Percentiles rank a stretch among this genome's conserved stretches.
These are phyloP conservation scores for Isaurus tuberculatus DNA, from an alignment of 92 coral and sea anemone genomes.

Conservation along the genomic window DNA sequence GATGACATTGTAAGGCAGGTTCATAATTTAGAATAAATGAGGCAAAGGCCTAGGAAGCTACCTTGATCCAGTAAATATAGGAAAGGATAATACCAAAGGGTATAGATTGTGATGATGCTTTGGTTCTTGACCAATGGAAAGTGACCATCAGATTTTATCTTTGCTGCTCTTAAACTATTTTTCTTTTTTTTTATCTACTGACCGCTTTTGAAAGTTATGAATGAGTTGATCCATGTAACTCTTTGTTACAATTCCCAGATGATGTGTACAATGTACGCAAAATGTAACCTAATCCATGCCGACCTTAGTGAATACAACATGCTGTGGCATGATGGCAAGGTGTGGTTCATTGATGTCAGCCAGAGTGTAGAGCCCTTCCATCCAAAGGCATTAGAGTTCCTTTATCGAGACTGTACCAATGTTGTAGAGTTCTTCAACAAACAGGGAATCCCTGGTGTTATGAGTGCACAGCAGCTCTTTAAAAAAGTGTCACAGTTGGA, in stretches of 20 bases:
- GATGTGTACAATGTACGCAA: slow-evolving; percentile 94
- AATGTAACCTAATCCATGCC: slow-evolving; percentile 90
- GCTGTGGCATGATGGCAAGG: slow-evolving; percentile 84
- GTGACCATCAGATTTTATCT: too few relatives aligned
- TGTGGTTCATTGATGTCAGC: slow-evolving; percentile 95
- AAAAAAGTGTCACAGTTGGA: slow-evolving; percentile 81
- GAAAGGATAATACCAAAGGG: too few relatives aligned
- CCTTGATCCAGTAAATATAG: too few relatives aligned
- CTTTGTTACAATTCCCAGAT: slow-evolving; percentile 53
- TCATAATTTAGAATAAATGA: too few relatives aligned
- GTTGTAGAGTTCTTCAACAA: slow-evolving; percentile 89
- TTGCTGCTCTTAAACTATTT: too few relatives aligned
- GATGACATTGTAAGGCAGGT: too few relatives aligned
- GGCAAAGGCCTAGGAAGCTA: too few relatives aligned
- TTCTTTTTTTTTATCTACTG: too few relatives aligned
- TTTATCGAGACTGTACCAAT: slow-evolving; percentile 90
- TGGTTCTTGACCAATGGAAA: too few relatives aligned
- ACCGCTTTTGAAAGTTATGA: too few relatives aligned
- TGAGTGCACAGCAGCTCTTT: slow-evolving; percentile 80
- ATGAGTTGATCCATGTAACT: background rate
- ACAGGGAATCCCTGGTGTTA: slow-evolving; percentile 65
- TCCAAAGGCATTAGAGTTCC: slow-evolving; percentile 93
- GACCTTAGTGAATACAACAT: slow-evolving; percentile 98
- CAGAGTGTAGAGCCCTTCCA: slow-evolving; percentile 97
- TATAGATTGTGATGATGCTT: too few relatives aligned